Conservation (phyloP, 2,113 vertebrate genomes). For the Vulpes ferrilata region DNA sequence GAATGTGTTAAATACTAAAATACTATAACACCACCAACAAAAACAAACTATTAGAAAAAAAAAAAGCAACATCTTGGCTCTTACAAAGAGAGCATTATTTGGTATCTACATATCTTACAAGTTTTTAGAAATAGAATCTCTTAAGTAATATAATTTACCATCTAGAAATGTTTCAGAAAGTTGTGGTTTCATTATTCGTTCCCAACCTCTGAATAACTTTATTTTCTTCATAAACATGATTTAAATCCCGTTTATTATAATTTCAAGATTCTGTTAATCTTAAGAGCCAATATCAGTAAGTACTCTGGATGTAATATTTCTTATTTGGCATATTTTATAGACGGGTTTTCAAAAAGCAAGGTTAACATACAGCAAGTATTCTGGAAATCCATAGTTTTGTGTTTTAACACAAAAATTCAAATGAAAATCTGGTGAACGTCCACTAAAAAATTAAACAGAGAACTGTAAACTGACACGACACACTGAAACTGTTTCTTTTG, state of each 20-base stretch:
- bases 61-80: background rate
- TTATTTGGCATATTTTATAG: constrained; percentile 10
- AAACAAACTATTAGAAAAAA: background rate
- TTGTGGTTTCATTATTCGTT: constrained; percentile 31
- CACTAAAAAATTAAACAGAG: constrained; percentile 44
- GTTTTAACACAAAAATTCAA: background rate
- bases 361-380: background rate
- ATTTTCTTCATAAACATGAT: background rate
- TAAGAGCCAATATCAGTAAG: background rate
- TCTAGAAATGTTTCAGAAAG: background rate
- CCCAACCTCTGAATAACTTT: background rate
- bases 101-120: no score
- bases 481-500: background rate
- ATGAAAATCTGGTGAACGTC: background rate
- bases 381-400: constrained; percentile 17
- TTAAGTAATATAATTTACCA: background rate
- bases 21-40: background rate
- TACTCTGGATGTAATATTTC: background rate
- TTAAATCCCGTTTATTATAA: background rate
- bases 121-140: background rate
- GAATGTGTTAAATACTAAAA: constrained; percentile 13
- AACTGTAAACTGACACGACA: background rate
- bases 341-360: background rate
- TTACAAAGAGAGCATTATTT: background rate
- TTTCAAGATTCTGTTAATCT: background rate